These are phyloP conservation scores for Zaprionus obscuricornis DNA, from an alignment of 2,888 invertebrate genomes.

Conservation along the genomic window DNA sequence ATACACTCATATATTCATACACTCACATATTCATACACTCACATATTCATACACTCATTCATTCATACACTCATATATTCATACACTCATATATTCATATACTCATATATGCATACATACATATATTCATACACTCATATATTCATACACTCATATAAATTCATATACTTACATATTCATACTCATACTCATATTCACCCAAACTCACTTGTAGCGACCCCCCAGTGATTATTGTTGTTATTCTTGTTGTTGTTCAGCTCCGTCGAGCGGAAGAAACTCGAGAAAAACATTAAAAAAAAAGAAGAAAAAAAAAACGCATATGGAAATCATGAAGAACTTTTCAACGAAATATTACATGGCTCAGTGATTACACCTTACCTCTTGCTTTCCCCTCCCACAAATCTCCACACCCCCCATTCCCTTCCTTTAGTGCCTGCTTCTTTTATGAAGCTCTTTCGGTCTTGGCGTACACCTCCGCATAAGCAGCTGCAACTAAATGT, in stretches of 20 bases:
- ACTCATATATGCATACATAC: no score
- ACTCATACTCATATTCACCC: no score
- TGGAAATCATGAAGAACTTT: conserved; percentile 53
- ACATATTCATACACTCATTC: no score
- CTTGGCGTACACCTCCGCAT: no score
- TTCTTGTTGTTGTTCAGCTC: conserved; percentile 32
- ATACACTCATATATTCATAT: no score
- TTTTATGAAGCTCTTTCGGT: no score
- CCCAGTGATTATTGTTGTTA: conserved; percentile 27
- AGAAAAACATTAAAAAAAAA: conserved; percentile 33
- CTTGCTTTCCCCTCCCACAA: neutral
- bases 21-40: no score
- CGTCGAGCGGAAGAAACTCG: conserved; percentile 34
- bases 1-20: no score
- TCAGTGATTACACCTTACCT: conserved; percentile 42
- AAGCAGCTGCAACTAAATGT: conserved; percentile 17
- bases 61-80: no score
- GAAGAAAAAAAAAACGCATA: conserved; percentile 18
- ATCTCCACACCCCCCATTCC: neutral
- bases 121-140: no score
- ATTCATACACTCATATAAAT: no score
- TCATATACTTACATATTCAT: no score
- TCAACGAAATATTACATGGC: conserved; percentile 59
- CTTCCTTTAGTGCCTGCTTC: neutral
- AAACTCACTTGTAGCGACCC: conserved; percentile 21